These are phyloP conservation scores for Cygnus atratus DNA, from an alignment of 2,113 vertebrate genomes.

Conservation along the genomic window DNA sequence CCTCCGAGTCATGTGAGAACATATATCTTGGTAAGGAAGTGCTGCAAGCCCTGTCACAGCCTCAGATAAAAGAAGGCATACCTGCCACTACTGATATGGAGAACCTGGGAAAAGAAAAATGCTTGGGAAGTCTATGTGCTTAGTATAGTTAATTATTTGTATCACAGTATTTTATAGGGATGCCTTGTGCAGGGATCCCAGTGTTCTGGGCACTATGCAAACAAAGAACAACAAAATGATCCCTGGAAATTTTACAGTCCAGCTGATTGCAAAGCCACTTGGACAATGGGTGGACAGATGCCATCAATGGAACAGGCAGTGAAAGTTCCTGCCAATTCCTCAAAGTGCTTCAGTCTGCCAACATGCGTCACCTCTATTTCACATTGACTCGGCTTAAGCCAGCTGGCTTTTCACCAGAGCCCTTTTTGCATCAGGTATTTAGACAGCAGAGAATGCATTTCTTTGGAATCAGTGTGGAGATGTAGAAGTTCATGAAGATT, in stretches of 20 bases:
- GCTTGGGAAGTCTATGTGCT: neutral
- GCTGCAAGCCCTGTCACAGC: neutral
- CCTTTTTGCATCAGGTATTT: neutral
- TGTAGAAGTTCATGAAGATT: neutral
- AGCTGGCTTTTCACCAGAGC: conserved; percentile 29
- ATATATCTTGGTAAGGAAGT: neutral
- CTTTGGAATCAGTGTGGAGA: neutral
- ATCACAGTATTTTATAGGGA: neutral
- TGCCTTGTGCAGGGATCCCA: neutral
- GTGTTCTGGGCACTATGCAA: neutral
- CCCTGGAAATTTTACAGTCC: neutral
- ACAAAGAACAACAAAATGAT: neutral
- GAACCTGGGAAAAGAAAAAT: neutral
- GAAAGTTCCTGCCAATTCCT: conserved; percentile 30
- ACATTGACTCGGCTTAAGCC: neutral
- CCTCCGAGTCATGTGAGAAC: fast-evolving
- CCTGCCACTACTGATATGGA: neutral
- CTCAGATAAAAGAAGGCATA: neutral
- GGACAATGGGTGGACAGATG: conserved; percentile 11
- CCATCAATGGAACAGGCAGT: neutral
- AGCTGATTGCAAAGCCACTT: conserved; percentile 3
- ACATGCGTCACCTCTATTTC: conserved; percentile 1
- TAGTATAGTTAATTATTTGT: neutral
- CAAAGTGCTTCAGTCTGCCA: conserved; percentile 29
- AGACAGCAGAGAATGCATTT: neutral